A percentile compares a stretch with the other conserved stretches of the same genome.
Conservation (phyloP, 2,797 vertebrate genomes). For the Taenioides sp. region DNA sequence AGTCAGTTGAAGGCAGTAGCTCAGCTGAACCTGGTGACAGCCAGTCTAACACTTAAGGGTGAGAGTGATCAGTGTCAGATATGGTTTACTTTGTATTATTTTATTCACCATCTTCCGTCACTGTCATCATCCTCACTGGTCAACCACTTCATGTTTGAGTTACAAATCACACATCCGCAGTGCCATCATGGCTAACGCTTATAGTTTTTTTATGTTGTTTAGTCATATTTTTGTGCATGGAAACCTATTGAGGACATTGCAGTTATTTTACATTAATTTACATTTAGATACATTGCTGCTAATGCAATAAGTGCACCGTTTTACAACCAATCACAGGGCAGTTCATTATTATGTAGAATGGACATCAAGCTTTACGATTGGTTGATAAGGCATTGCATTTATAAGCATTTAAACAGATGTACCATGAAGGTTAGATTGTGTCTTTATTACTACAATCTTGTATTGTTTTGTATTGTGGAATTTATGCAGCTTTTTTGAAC, state of each 20-base stretch:
- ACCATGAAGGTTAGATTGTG: background rate
- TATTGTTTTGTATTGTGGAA: too few species aligned
- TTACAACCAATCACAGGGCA: background rate
- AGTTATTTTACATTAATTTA: background rate
- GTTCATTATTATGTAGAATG: background rate
- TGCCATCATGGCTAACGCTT: slow-evolving; percentile 23
- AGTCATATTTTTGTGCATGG: background rate
- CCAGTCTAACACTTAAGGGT: slow-evolving; percentile 74
- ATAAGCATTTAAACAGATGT: background rate
- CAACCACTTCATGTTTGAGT: slow-evolving; percentile 18
- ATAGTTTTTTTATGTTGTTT: slow-evolving; percentile 17
- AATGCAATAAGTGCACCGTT: background rate
- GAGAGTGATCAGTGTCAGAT: slow-evolving; percentile 49
- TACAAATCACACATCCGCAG: slow-evolving; percentile 1
- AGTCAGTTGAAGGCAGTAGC: slow-evolving; percentile 69
- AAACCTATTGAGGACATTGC: background rate
- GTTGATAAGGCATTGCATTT: background rate
- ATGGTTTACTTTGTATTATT: slow-evolving; percentile 50
- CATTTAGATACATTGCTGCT: background rate
- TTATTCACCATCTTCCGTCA: slow-evolving; percentile 41
- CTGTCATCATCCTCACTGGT: slow-evolving; percentile 40
- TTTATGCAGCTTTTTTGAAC: too few species aligned
- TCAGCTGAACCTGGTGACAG: slow-evolving; percentile 70
- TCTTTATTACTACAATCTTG: background rate
- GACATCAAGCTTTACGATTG: background rate